phyloP scores from a whole-genome alignment of 2,888 invertebrate species.

The Syritta pipiens region DNA sequence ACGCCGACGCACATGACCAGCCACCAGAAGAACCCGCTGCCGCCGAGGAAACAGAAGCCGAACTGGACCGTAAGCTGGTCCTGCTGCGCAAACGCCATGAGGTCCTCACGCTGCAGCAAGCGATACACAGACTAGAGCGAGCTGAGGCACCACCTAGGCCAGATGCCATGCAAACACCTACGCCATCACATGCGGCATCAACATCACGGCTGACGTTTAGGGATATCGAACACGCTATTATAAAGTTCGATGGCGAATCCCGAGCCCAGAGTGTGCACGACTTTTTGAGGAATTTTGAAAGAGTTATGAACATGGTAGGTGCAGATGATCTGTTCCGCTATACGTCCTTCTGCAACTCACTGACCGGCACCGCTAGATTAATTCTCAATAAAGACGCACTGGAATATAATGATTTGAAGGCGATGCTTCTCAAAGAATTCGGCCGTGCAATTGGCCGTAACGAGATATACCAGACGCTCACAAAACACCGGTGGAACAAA shows the following conservation, averaged over 20 bases:
- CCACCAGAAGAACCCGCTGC: slow-evolving; percentile 19
- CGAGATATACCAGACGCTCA: slow-evolving; percentile 2
- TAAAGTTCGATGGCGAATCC: too few species aligned
- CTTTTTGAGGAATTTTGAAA: slow-evolving; percentile 15
- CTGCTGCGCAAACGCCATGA: too few species aligned
- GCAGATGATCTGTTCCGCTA: slow-evolving; percentile 22
- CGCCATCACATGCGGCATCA: too few species aligned
- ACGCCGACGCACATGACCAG: background rate
- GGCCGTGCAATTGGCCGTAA: slow-evolving; percentile 4
- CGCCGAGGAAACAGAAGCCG: too few species aligned
- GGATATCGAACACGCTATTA: slow-evolving; percentile 28
- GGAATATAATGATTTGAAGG: background rate
- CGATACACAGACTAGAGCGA: slow-evolving; percentile 1
- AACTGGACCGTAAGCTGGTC: too few species aligned
- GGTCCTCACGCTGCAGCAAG: background rate
- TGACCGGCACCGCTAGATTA: slow-evolving; percentile 5
- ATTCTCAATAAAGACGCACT: slow-evolving; percentile 7
- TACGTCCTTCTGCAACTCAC: slow-evolving; percentile 19
- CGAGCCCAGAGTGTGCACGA: slow-evolving; percentile 23
- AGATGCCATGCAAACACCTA: background rate
- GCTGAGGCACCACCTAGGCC: background rate
- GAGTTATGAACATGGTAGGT: slow-evolving; percentile 19
- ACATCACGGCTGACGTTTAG: slow-evolving; percentile 13
- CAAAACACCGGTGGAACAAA: background rate
- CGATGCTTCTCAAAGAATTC: slow-evolving; percentile 4